phyloP scores from a whole-genome alignment of 1,140 invertebrate species.

The Batillaria attramentaria region DNA sequence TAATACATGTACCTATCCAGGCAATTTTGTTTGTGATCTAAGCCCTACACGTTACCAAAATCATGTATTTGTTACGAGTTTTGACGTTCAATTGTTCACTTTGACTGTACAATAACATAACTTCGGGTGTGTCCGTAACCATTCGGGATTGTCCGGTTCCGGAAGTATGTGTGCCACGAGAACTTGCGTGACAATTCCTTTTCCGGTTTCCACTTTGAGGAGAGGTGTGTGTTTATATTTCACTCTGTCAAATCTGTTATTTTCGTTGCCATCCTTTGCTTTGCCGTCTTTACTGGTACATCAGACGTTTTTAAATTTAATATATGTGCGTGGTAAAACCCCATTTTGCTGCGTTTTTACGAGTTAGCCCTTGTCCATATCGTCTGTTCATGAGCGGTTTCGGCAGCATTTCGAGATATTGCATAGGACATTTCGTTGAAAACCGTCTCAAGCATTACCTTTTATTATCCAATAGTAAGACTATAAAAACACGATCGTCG shows the following conservation, averaged over 20 bases:
- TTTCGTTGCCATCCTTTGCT: not conserved
- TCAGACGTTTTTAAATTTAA: too few relatives aligned
- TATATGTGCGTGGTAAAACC: too few relatives aligned
- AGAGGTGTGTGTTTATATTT: not conserved
- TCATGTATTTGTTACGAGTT: slow-evolving; percentile 10
- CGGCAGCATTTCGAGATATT: too few relatives aligned
- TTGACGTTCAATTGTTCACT: slow-evolving; percentile 36
- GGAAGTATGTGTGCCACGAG: slow-evolving; percentile 14
- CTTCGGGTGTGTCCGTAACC: slow-evolving; percentile 39
- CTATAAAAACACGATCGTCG: not conserved
- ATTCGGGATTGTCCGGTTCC: slow-evolving; percentile 36
- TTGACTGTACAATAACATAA: slow-evolving; percentile 51
- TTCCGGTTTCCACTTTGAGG: slow-evolving; percentile 22
- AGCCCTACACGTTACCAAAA: not conserved
- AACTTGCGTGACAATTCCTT: slow-evolving; percentile 19
- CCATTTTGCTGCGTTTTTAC: too few relatives aligned
- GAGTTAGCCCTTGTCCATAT: too few relatives aligned
- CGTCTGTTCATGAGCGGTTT: too few relatives aligned
- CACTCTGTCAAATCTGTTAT: not conserved
- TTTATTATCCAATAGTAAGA: not conserved
- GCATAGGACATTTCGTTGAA: too few relatives aligned
- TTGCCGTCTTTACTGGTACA: too few relatives aligned
- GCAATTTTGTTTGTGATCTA: slow-evolving; percentile 16
- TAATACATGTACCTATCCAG: not conserved
- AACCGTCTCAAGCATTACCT: too few relatives aligned